Base-by-base conservation (phyloP, 2,888 invertebrate genomes). In the Ischnura elegans region DNA sequence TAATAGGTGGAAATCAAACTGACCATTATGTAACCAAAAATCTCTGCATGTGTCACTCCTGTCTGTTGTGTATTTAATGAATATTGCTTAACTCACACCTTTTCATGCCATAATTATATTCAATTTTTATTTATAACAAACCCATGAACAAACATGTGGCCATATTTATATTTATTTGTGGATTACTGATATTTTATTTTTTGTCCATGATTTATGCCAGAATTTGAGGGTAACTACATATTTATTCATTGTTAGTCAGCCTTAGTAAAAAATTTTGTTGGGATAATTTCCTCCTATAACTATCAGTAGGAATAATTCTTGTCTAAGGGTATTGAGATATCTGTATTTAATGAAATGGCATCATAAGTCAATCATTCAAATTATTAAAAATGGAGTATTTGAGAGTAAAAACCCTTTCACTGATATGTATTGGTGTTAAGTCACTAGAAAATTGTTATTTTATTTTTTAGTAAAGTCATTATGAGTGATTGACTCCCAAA, bases 1-100 rank as follows among this genome's bases (percentile, higher is more conserved):
- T 51, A 43, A 43, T 66, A 13, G 25, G 47, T 87, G 25, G 29
- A 47, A 45, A n/a, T 90, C 51, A 47, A 43, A 45, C 76, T 36
- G 76, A 76, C 76, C 76, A 76, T 66, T 16, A 6, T 43, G 13
- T 42, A 61, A 90, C 16, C 45, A 51, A 43, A n/a, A 90, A 61
- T 66, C 43, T 16, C 42, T 90, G 90, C 90, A 90, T 90, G 90
- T 46, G 43, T 45, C 46, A 86, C 86, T 36, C 86, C 76, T 76
- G 29, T 76, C 36, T 36, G 46, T 46, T 46, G 86, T 45, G 45
- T 46, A 86, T 86, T 45, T 86, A 25, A 46, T 86, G 86, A 46
- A 86, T 45, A 8, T 25, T 76, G 76, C 76, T 13, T 36, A 76
- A 25, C 36, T 36, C 76, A 76, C n/a, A 16, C 29, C 36, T 10